Percentiles rank a stretch among this genome's conserved stretches.
These are phyloP conservation scores for Amphipoea lucens DNA, from an alignment of 2,888 invertebrate species.

Conservation along the genomic window DNA sequence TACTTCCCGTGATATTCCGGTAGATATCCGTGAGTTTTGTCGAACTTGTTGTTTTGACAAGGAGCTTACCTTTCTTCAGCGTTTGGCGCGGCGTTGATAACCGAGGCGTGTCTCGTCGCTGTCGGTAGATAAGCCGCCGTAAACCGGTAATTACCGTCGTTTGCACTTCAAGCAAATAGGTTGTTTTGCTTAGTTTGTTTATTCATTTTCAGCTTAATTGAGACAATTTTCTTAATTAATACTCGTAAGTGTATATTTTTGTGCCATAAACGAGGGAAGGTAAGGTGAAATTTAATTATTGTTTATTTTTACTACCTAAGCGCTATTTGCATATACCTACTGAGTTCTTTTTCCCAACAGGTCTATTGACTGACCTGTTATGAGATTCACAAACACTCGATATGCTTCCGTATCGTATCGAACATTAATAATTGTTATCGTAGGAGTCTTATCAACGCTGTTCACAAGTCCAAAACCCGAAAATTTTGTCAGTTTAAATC, in stretches of 20 bases:
- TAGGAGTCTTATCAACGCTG: too few species aligned
- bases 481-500: too few species aligned
- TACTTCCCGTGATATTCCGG: background rate
- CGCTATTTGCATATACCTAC: background rate
- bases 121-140: slow-evolving; percentile 53
- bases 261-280: too few species aligned
- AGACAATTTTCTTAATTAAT: slow-evolving; percentile 11
- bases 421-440: too few species aligned
- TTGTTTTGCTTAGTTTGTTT: slow-evolving; percentile 36
- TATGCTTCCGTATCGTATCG: too few species aligned
- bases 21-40: slow-evolving; percentile 5
- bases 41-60: slow-evolving; percentile 26
- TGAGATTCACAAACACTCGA: too few species aligned
- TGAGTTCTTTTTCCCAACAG: background rate
- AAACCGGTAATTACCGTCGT: slow-evolving; percentile 55
- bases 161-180: slow-evolving; percentile 45
- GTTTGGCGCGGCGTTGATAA: slow-evolving; percentile 36
- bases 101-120: slow-evolving; percentile 22
- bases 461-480: too few species aligned
- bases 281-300: background rate
- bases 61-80: slow-evolving; percentile 29
- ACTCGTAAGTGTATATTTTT: background rate
- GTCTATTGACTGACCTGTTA: background rate
- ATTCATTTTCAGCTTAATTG: slow-evolving; percentile 31
- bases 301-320: background rate